Evolutionary conservation across 64 coral and sea anemone species (phyloP), one percentile per base, ranked within the genome.

Genomic region (Porites lutea): DNA sequence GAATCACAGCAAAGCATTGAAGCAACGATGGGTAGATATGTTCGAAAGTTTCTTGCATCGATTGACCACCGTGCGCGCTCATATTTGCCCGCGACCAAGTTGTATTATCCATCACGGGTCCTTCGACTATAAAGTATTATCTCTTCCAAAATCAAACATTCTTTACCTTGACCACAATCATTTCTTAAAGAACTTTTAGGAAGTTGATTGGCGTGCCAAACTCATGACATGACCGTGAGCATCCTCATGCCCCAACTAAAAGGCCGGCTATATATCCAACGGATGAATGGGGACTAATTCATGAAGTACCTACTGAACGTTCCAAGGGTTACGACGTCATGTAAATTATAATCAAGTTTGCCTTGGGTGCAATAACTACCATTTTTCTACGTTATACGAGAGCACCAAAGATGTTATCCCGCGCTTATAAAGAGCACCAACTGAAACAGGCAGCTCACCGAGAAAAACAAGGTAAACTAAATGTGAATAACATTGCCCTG

Each of bases 1-100:
- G 71, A 46, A 98, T 95, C 2, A 98, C 58, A 13, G 71, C 57
- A 80, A 98, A 98, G 60, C 93, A 95, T 14, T 92, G 72, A 3
- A 98, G n/a, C 43, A 98, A 89, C 3, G 93, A 90, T 15, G 93
- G 96, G 48, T 92, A 98, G n/a, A 98, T 66, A 18, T 98, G 89
- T 4, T 95, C 87, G 13, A 95, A 87, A 1, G 89, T 72, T 4
- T 74, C 18, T 10, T 49, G 58, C 52, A 47, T 73, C 3, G 55
- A 66, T 20, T 3, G 51, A 16, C 59, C 54, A 57, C 54, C 5
- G 7, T 44, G 15, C 18, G 8, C 16, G 4, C 44, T 16, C 37
- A 45, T 47, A 74, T 8, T 48, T 46, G 7, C 8, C 13, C 44
- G 0, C 2, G 73, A 76, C 16, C 1, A 51, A 76, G 49, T 76